phyloP scores from a whole-genome alignment of 1,140 invertebrate species.

The Thalassaphorura encarpata region DNA sequence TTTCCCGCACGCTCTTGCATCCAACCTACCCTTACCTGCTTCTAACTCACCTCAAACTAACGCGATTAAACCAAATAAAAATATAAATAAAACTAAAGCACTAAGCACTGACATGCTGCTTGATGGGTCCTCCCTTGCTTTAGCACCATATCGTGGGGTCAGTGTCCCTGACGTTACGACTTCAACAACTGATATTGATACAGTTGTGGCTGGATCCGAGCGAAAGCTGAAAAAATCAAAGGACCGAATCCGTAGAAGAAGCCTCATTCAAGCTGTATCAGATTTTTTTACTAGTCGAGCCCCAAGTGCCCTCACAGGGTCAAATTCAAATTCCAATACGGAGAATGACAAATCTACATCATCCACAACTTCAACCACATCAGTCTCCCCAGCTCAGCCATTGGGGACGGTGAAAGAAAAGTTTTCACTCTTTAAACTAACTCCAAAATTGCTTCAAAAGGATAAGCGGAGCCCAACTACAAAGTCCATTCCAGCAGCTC shows the following conservation, averaged over 20 bases:
- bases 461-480: slow-evolving; percentile 44
- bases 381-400: slow-evolving; percentile 35
- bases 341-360: not conserved
- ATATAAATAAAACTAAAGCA: slow-evolving; percentile 20
- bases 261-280: slow-evolving; percentile 71
- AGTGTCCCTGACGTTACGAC: slow-evolving; percentile 21
- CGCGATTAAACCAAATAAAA: not conserved
- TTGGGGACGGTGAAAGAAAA: slow-evolving; percentile 35
- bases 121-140: slow-evolving; percentile 7
- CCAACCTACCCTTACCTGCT: too few species aligned
- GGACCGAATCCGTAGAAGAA: slow-evolving; percentile 61
- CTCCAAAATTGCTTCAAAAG: slow-evolving; percentile 46
- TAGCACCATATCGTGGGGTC: slow-evolving; percentile 4
- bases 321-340: too few species aligned
- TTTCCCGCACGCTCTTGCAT: not conserved
- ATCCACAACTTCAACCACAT: slow-evolving; percentile 33
- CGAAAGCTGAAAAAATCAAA: slow-evolving; percentile 34
- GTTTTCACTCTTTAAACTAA: slow-evolving; percentile 30
- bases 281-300: slow-evolving; percentile 51
- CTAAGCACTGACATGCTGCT: slow-evolving; percentile 24
- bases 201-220: slow-evolving; percentile 11
- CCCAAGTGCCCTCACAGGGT: not conserved
- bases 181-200: too few species aligned
- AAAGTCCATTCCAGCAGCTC: slow-evolving; percentile 37
- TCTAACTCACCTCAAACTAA: not conserved